A percentile compares a stretch with the other conserved stretches of the same genome.
These are phyloP conservation scores for Choloepus hoffmanni DNA, from an alignment of 2,113 vertebrate genomes.

Conservation along the genomic window DNA sequence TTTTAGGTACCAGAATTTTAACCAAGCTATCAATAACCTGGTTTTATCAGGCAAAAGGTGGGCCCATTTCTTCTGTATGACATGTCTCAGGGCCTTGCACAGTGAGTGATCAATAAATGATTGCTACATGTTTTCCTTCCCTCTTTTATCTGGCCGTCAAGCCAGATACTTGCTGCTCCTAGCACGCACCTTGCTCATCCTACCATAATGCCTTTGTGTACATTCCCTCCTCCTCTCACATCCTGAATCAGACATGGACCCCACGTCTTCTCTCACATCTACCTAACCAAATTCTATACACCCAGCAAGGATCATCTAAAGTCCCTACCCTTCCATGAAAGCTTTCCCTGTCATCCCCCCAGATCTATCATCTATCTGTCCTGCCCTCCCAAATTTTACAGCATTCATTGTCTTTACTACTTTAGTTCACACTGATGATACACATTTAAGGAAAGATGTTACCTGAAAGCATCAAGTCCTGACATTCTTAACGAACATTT, in stretches of 20 bases:
- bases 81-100: background rate
- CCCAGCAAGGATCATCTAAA: background rate
- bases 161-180: background rate
- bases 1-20: conserved; percentile 15
- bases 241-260: background rate
- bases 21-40: conserved; percentile 35
- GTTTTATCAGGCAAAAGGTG: background rate
- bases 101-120: background rate
- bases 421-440: background rate
- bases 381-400: background rate
- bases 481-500: background rate
- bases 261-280: background rate
- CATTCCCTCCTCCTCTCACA: background rate
- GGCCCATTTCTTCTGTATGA: background rate
- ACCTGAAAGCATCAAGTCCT: background rate
- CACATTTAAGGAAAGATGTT: background rate
- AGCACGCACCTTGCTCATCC: background rate
- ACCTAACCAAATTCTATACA: background rate
- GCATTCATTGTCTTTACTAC: background rate
- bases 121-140: background rate
- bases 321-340: background rate
- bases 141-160: background rate
- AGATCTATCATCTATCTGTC: background rate
- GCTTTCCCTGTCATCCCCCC: background rate
- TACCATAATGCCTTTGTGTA: background rate